Evolutionary conservation across 2,888 invertebrate genomes (phyloP), one percentile per base, ranked within the genome.

Genomic region (Entomobrya proxima): DNA sequence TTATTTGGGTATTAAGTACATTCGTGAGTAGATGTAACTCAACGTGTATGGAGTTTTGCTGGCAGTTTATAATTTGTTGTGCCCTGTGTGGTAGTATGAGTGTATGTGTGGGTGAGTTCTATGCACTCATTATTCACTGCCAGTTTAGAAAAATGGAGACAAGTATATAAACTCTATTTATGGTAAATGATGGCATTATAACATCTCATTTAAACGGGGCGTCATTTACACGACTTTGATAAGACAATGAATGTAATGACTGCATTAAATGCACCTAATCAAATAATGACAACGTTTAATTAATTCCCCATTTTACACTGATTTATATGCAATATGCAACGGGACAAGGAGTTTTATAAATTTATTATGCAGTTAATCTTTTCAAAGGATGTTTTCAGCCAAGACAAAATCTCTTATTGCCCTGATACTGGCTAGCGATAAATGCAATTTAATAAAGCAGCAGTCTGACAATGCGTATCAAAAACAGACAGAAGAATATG

Each of bases 131-230:
- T 52, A 74, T 40, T 76, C 76, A 76, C 40, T 76, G 27, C 40
- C 40, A 58, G 37, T 76, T 76, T n/a, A n/a, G n/a, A 50, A 47
- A 47, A 74, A 47, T 9, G 75, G 58, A 58, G 61, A 75, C 74
- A 61, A 24, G 44, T 47, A 9, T 64, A 72, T 6, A 5, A 9
- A 6, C 61, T 82, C 82, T 75, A 58, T 82, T 75, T 82, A 75
- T 76, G 82, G 82, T 40, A 44, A 75, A 82, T 75, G 75, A 82
- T 82, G 82, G 58, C 50, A 82, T 82, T 76, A 82, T 82, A 74
- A 80, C 74, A 67, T 76, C 75, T 82, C 82, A 67, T 61, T 82
- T 75, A 64, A 76, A 67, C 30, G 21, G 81, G 76, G 76, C 75
- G 55, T 75, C 61, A 61, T 81, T 69, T 67, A 61, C 44, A 72